phyloP scores from a whole-genome alignment of 2,888 invertebrate genomes.

The Drosophila stalkeri region DNA sequence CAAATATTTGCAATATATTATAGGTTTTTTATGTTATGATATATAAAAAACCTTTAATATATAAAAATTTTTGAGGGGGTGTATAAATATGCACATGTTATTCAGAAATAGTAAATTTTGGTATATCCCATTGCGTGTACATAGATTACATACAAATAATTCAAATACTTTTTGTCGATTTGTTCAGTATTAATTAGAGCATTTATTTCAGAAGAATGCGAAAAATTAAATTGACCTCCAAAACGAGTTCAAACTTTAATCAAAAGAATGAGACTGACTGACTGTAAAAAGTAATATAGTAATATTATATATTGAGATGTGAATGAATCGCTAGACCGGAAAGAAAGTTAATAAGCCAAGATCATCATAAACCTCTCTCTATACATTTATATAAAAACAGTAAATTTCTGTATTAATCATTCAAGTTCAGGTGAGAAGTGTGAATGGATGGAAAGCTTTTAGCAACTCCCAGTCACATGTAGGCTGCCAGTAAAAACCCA shows the following conservation, averaged over 20 bases:
- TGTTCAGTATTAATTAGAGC: neutral
- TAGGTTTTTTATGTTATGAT: neutral
- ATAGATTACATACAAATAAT: no score
- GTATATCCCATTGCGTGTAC: no score
- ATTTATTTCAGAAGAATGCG: constrained; percentile 11
- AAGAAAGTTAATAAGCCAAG: constrained; percentile 11
- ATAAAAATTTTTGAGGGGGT: no score
- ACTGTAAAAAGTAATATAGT: neutral
- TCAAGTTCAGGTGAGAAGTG: constrained; percentile 29
- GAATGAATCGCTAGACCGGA: constrained; percentile 18
- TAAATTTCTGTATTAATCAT: constrained; percentile 17
- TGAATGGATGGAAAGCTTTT: constrained; percentile 48
- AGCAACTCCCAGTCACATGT: constrained; percentile 58
- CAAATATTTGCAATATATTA: no score
- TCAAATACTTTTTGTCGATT: no score
- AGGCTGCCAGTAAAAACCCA: neutral
- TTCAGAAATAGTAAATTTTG: neutral
- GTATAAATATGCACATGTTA: no score
- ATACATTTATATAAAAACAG: constrained; percentile 2
- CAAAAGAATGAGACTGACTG: neutral
- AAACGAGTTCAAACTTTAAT: neutral
- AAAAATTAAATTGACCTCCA: constrained; percentile 8
- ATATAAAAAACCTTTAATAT: no score
- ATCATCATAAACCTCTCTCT: neutral
- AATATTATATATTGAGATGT: neutral